A percentile compares a stretch with the other conserved stretches of the same genome.
Evolutionary conservation across 2,888 invertebrate species (phyloP).

Genomic region (Lycia hirtaria): DNA sequence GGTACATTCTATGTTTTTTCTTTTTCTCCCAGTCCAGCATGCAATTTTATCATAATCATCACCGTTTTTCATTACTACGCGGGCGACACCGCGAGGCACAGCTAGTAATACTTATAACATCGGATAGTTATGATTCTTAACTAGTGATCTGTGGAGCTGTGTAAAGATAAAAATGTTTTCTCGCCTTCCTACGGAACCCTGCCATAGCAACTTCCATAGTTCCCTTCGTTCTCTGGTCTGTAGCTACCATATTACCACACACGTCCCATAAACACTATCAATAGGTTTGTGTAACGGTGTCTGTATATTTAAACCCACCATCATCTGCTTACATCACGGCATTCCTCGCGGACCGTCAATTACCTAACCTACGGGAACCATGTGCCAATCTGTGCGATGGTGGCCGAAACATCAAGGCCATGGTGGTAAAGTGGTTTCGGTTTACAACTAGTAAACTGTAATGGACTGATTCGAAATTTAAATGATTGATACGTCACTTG

Average conservation of each 20-base stretch:
- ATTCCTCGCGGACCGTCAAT: constrained; percentile 27
- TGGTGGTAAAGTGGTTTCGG: constrained; percentile 14
- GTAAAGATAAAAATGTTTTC: no score
- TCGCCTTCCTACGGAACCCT: neutral
- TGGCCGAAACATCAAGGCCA: constrained; percentile 19
- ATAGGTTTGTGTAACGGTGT: constrained; percentile 4
- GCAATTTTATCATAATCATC: no score
- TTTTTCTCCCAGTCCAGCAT: no score
- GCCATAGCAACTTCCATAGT: neutral
- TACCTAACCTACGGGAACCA: constrained; percentile 16
- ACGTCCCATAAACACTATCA: constrained; percentile 13
- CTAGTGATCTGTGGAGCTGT: no score
- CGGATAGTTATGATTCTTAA: no score
- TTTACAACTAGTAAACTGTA: constrained; percentile 8
- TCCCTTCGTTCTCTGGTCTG: neutral
- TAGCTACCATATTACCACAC: neutral
- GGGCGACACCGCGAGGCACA: no score
- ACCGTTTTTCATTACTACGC: no score
- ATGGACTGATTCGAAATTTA: neutral
- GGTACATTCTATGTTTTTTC: no score
- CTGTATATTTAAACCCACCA: constrained; percentile 26
- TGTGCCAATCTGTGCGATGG: constrained; percentile 29
- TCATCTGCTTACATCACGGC: constrained; percentile 26
- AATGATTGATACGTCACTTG: neutral
- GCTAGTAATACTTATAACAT: no score